Evolutionary conservation across 2,113 vertebrate genomes (phyloP).

Genomic region (Cavia aperea): DNA sequence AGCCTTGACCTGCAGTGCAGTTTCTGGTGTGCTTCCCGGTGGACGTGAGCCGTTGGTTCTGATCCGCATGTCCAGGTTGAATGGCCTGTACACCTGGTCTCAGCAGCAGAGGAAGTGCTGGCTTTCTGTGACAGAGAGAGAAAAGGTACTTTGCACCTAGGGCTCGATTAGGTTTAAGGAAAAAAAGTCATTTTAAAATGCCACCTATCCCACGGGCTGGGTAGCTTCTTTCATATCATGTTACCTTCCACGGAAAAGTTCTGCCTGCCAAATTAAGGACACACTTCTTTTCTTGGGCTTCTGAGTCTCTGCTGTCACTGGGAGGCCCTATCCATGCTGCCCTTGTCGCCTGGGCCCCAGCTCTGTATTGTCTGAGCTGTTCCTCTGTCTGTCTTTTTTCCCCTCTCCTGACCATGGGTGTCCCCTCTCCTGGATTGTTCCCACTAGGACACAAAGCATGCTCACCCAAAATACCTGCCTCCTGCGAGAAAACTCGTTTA

Average conservation of each 20-base stretch:
- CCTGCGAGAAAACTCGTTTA: background rate
- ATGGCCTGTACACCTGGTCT: background rate
- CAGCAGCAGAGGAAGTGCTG: background rate
- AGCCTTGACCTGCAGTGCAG: background rate
- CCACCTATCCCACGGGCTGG: background rate
- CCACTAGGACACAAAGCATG: background rate
- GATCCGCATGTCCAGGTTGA: background rate
- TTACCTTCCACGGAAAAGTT: background rate
- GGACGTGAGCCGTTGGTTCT: background rate
- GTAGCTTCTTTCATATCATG: background rate
- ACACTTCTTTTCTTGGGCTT: background rate
- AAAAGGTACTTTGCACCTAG: background rate
- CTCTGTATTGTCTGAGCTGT: background rate
- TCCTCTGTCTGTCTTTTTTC: background rate
- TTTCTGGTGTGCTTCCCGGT: background rate
- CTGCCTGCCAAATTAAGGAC: background rate
- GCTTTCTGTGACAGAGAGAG: background rate
- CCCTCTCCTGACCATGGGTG: background rate
- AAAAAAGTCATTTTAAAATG: background rate
- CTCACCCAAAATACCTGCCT: no score
- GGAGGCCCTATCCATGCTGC: background rate
- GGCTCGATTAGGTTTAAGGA: background rate
- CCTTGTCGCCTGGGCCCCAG: accelerated
- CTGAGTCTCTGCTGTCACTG: background rate
- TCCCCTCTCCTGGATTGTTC: background rate